phyloP scores from a whole-genome alignment of 2,888 invertebrate species.

The Mythimna vitellina region DNA sequence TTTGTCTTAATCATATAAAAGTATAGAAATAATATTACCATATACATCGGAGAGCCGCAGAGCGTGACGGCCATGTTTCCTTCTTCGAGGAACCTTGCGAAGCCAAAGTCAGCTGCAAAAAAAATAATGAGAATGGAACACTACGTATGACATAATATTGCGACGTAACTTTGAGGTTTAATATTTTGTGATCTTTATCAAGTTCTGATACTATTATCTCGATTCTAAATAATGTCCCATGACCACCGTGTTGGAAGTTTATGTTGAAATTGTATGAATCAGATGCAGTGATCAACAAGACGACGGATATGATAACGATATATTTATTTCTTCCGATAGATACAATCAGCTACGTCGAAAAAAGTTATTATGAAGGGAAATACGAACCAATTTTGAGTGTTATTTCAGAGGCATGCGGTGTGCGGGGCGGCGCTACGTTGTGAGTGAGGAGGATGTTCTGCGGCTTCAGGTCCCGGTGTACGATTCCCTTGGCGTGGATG shows the following conservation, averaged over 20 bases:
- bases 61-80: conserved; percentile 99
- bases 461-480: conserved; percentile 99
- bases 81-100: conserved; percentile 99
- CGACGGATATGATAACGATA: conserved; percentile 26
- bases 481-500: conserved; percentile 98
- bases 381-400: conserved; percentile 97
- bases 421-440: conserved; percentile 90
- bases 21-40: conserved; percentile 92
- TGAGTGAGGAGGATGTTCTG: conserved; percentile 99
- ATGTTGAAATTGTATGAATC: conserved; percentile 34
- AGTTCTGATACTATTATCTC: neutral
- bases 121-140: conserved; percentile 34
- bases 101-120: conserved; percentile 98
- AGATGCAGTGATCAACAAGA: conserved; percentile 24
- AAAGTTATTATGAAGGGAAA: conserved; percentile 2
- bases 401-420: conserved; percentile 95
- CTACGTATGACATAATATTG: conserved; percentile 6
- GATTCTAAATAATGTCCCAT: conserved; percentile 1
- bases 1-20: conserved; percentile 5
- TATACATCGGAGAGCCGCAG: conserved; percentile 99
- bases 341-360: neutral
- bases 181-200: neutral
- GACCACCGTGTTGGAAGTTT: conserved; percentile 20
- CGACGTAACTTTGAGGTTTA: conserved; percentile 6
- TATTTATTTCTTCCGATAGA: conserved; percentile 12